These are phyloP conservation scores for Thaumatotibia leucotreta DNA, from an alignment of 1,140 invertebrate species.

Conservation along the genomic window DNA sequence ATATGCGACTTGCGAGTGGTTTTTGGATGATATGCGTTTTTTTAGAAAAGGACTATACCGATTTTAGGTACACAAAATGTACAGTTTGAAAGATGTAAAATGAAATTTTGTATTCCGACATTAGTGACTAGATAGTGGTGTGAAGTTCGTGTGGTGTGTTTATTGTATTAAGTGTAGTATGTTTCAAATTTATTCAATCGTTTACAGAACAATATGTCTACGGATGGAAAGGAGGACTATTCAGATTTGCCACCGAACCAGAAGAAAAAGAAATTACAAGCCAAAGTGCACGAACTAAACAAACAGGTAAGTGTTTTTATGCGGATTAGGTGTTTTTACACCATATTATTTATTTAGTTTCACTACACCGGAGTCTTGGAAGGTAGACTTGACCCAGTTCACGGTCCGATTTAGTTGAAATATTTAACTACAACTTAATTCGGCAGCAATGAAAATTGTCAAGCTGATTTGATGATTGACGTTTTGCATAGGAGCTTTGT, in stretches of 20 bases:
- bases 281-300: conserved; percentile 91
- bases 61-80: too few species aligned
- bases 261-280: conserved; percentile 93
- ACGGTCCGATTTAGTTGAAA: too few species aligned
- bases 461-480: too few species aligned
- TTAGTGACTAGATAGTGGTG: background rate
- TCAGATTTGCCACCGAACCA: conserved; percentile 98
- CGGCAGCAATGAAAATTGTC: too few species aligned
- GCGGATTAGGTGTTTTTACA: too few species aligned
- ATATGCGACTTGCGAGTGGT: background rate
- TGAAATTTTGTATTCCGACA: background rate
- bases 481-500: too few species aligned
- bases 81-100: background rate
- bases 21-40: conserved; percentile 14
- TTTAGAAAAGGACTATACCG: too few species aligned
- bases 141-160: conserved; percentile 12
- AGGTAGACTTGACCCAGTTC: too few species aligned
- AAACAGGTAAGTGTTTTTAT: conserved; percentile 59
- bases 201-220: conserved; percentile 87
- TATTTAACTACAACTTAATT: too few species aligned
- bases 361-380: too few species aligned
- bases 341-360: too few species aligned
- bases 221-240: conserved; percentile 94
- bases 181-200: conserved; percentile 16
- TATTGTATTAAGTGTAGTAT: background rate